Evolutionary conservation across 1,140 invertebrate genomes (phyloP), one percentile per base, ranked within the genome.

Genomic region (Phortica variegata): DNA sequence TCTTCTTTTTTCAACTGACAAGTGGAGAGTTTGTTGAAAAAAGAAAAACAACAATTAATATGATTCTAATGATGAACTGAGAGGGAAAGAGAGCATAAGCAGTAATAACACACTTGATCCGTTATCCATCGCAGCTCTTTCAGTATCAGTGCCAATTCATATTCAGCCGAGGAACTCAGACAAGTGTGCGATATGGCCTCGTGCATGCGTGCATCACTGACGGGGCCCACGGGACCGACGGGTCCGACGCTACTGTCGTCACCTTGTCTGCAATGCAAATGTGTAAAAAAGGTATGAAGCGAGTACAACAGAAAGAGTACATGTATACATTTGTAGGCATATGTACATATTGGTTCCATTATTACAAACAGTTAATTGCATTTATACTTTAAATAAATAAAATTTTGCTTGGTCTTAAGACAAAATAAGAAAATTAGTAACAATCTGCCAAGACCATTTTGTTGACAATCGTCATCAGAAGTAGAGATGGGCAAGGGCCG

Each of bases 121-220:
- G 84, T 85, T 77, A 85, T 85, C 80, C 84, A 83, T 77, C 91
- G 87, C 55, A 99, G 82, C 80, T 99, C 95, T 77, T 92, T 91
- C 38, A 99, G 84, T 76, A 98, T 97, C 61, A 92, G 83, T 54
- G 90, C 87, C 65, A 97, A 86, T 79, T 96, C 89, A 61, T 91
- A 87, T 77, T 90, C 87, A 54, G 89, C 85, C 38, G 73, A 75
- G 42, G 73, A 76, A 66, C 81, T 81, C 79, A 86, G 80, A 80
- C 83, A 83, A 59, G 80, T 81, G 56, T 82, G 80, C 3, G 77
- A 77, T 68, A 76, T 73, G 46, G 70, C 66, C 39, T 75, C 73
- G 40, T 74, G 73, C 56, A 74, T 63, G 2, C 73, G 59, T 4
- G 63, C 52, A 41, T 75, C 73, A 37, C 56, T 58, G 20, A 75